Evolutionary conservation across 2,113 vertebrate genomes (phyloP).

Genomic region (Sialia sialis): DNA sequence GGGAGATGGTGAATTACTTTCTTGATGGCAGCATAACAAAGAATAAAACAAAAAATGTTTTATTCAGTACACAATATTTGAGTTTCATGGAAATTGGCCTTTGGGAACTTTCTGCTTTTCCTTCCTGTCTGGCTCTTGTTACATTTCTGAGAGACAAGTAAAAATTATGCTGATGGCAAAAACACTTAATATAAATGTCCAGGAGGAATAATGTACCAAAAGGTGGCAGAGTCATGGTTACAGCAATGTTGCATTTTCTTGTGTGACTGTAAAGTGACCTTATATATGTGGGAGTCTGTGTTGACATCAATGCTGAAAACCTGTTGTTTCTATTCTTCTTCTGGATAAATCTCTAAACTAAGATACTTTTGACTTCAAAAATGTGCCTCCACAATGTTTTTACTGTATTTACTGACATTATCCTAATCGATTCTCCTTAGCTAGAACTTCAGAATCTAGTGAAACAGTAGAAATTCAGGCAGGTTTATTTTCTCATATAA

Average conservation of each 20-base stretch:
- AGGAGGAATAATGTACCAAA: not conserved
- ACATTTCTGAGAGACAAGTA: not conserved
- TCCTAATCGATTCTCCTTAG: not conserved
- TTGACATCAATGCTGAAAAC: not conserved
- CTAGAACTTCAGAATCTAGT: not conserved
- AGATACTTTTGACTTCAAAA: not conserved
- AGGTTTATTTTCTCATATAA: not conserved
- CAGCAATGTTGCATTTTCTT: not conserved
- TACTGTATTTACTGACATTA: not conserved
- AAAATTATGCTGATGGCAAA: not conserved
- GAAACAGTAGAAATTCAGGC: not conserved
- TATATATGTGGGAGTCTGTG: not conserved
- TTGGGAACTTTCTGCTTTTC: not conserved
- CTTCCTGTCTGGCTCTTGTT: not conserved
- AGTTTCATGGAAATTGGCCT: not conserved
- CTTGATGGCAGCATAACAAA: not conserved
- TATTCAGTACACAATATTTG: not conserved
- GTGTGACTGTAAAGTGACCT: not conserved
- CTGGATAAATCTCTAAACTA: not conserved
- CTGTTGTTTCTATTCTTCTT: not conserved
- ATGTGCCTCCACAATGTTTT: not conserved
- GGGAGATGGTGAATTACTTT: not conserved
- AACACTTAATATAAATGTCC: not conserved
- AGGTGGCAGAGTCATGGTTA: not conserved
- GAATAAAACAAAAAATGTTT: not conserved